phyloP scores from a whole-genome alignment of 64 coral and sea anemone species.

The Acropora tenuis region DNA sequence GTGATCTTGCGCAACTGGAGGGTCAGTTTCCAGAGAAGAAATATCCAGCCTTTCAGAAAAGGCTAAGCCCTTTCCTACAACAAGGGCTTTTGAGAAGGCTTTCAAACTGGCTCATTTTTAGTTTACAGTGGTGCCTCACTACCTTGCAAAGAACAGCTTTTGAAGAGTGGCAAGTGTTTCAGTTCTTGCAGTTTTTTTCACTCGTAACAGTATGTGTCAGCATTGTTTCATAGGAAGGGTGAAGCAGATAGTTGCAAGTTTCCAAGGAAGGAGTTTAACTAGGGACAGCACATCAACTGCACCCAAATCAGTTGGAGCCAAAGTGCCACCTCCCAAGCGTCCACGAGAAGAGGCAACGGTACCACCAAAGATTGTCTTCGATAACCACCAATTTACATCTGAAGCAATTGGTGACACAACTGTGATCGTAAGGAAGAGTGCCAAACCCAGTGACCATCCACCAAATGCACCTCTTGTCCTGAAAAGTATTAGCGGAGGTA shows the following conservation, averaged over 20 bases:
- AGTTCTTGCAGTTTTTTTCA: constrained; percentile 47
- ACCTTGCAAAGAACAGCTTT: constrained; percentile 21
- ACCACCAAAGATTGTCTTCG: constrained; percentile 34
- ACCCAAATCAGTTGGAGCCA: constrained; percentile 58
- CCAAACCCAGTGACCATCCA: constrained; percentile 55
- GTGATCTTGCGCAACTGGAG: constrained; percentile 56
- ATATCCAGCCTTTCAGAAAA: constrained; percentile 62
- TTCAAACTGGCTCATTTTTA: constrained; percentile 63
- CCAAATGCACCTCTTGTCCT: constrained; percentile 40
- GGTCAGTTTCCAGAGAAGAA: constrained; percentile 62
- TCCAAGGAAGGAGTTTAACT: constrained; percentile 42
- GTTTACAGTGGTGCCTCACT: constrained; percentile 55
- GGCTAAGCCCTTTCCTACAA: constrained; percentile 46
- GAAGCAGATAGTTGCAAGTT: constrained; percentile 39
- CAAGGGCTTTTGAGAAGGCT: constrained; percentile 58
- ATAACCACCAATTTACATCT: constrained; percentile 38
- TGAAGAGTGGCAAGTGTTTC: constrained; percentile 62
- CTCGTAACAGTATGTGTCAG: constrained; percentile 43
- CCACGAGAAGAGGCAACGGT: constrained; percentile 22
- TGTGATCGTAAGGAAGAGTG: constrained; percentile 51
- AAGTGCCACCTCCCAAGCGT: constrained; percentile 62
- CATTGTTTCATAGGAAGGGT: constrained; percentile 40
- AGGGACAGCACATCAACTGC: constrained; percentile 37
- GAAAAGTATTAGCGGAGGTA: constrained; percentile 43
- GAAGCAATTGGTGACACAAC: constrained; percentile 43